Evolutionary conservation across 2,888 invertebrate genomes (phyloP), one percentile per base, ranked within the genome.

Genomic region (Nomada flava): DNA sequence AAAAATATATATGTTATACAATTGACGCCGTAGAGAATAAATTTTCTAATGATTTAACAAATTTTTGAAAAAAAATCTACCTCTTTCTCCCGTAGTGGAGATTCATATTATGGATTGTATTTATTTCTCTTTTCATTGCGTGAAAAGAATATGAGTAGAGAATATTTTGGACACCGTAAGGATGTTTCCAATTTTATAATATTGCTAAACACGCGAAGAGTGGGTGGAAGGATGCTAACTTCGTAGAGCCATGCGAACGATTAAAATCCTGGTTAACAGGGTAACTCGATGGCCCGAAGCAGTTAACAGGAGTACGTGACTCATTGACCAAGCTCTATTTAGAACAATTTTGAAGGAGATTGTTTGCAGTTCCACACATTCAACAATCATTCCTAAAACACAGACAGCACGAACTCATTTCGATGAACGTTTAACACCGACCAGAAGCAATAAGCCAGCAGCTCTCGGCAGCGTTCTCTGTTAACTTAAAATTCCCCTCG

Each of bases 231-330:
- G 50, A 18, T 2, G 29, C 26, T 57, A 20, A 26, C 55, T 68
- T 71, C 52, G 42, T 18, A 55, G 20, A 76, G 15, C 36, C 23
- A 44, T 20, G 11, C 26, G 70, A 52, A 15, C 55, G 69, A 42
- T 76, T 36, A 55, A 75, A 79, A 69, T 15, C 47, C 57, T 11
- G 15, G 3, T 11, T 47, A 18, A 52, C n/a, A 42, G 42, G 47
- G 29, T 50, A 53, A 85, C 55, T 62, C 74, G 65, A 68, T 78
- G 62, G 72, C 70, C 42, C 52, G 64, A 76, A 78, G 57, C 80
- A 53, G 81, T 84, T 75, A 63, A 69, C 76, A 57, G 72, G 50
- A 57, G 74, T 62, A 73, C 60, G 82, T 76, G 76, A 82, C 63
- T 73, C 55, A 47, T 82, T 72, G 78, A 68, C 64, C 67, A 29